phyloP scores from a whole-genome alignment of 2,113 vertebrate species.

The Chaetura pelagica region DNA sequence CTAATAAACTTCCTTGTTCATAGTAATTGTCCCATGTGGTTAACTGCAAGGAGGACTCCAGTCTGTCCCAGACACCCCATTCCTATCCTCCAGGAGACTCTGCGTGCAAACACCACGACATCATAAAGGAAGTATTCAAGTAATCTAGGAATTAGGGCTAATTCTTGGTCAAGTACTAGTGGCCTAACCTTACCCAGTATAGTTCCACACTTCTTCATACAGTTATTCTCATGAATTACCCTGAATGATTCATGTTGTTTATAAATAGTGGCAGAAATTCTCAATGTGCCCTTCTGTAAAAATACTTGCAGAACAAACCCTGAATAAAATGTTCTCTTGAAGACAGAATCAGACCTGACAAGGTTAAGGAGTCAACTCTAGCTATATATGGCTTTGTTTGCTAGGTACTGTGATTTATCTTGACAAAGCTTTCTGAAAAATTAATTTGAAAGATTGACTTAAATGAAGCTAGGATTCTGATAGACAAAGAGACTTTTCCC shows the following conservation, averaged over 20 bases:
- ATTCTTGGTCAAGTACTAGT: background rate
- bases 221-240: background rate
- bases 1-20: background rate
- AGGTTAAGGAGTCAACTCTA: background rate
- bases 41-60: background rate
- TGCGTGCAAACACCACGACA: background rate
- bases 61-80: background rate
- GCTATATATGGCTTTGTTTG: background rate
- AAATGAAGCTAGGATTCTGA: background rate
- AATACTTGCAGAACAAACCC: background rate
- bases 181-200: background rate
- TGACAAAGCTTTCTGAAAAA: background rate
- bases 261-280: background rate
- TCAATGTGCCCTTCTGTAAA: background rate
- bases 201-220: background rate
- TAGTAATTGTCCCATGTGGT: background rate
- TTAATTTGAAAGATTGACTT: background rate
- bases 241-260: background rate
- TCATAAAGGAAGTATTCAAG: background rate
- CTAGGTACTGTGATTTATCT: background rate
- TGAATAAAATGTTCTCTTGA: background rate
- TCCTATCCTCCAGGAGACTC: background rate
- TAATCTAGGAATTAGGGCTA: background rate
- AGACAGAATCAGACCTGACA: background rate
- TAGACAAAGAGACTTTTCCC: background rate